Conservation (phyloP, 2,113 vertebrate genomes). For the Osmerus eperlanus region DNA sequence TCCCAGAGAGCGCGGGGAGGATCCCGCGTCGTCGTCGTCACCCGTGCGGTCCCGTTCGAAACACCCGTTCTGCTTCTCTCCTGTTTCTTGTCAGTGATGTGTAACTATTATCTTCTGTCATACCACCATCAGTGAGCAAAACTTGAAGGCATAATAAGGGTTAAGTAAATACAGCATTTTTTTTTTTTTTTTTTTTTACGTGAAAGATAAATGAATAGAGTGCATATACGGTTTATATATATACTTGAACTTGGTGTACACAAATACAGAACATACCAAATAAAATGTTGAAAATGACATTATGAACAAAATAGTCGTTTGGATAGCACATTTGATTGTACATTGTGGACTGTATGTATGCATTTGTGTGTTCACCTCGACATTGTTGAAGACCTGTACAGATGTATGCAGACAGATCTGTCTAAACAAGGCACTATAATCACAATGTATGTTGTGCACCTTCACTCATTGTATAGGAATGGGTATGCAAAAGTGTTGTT, state of each 20-base stretch:
- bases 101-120: not conserved
- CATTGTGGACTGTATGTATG: conserved; percentile 42
- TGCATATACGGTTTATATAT: conserved; percentile 34
- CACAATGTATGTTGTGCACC: conserved; percentile 37
- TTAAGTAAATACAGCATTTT: conserved; percentile 35
- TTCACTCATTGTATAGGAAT: conserved; percentile 45
- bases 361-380: conserved; percentile 48
- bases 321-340: conserved; percentile 29
- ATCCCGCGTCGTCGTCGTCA: conserved; percentile 78
- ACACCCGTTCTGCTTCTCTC: conserved; percentile 64
- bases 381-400: conserved; percentile 43
- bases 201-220: conserved; percentile 27
- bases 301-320: conserved; percentile 41
- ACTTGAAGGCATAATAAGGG: conserved; percentile 50
- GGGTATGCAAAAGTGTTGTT: conserved; percentile 52
- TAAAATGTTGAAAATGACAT: conserved; percentile 40
- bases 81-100: conserved; percentile 24
- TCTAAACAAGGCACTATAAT: conserved; percentile 20
- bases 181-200: conserved; percentile 38
- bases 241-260: conserved; percentile 50
- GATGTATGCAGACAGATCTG: conserved; percentile 35
- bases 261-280: conserved; percentile 62
- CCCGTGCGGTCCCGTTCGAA: conserved; percentile 83
- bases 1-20: conserved; percentile 59
- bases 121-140: conserved; percentile 36